These are phyloP conservation scores for Cydia amplana DNA, from an alignment of 1,140 invertebrate species.

Conservation along the genomic window DNA sequence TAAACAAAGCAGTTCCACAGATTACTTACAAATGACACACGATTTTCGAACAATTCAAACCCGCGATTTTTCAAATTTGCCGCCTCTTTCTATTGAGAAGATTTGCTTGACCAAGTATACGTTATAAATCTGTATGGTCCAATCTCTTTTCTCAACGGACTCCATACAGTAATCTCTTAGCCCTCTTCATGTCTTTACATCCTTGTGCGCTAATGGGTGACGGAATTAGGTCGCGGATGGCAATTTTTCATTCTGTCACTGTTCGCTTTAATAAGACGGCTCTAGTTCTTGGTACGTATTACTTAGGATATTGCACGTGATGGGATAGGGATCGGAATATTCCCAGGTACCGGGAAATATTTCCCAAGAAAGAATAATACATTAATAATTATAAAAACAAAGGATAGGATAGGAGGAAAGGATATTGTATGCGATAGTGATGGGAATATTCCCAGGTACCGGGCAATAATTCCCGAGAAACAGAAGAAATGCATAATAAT, in stretches of 20 bases:
- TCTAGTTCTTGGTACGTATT: constrained; percentile 18
- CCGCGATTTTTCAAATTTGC: no score
- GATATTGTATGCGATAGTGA: background rate
- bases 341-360: background rate
- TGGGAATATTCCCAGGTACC: background rate
- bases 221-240: constrained; percentile 27
- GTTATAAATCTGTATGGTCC: no score
- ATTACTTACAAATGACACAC: no score
- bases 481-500: no score
- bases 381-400: no score
- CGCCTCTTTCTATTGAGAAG: no score
- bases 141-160: background rate
- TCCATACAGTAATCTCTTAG: background rate
- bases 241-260: constrained; percentile 33
- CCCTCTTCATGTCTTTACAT: background rate
- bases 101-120: no score
- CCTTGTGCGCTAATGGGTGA: constrained; percentile 20
- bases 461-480: background rate
- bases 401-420: background rate
- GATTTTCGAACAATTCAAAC: no score
- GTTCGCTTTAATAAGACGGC: constrained; percentile 31
- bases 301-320: constrained; percentile 2
- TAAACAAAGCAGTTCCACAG: no score
- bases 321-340: background rate
- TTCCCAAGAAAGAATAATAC: no score